Conservation (phyloP, 2,113 vertebrate genomes). For the Rhynchomys soricoides region DNA sequence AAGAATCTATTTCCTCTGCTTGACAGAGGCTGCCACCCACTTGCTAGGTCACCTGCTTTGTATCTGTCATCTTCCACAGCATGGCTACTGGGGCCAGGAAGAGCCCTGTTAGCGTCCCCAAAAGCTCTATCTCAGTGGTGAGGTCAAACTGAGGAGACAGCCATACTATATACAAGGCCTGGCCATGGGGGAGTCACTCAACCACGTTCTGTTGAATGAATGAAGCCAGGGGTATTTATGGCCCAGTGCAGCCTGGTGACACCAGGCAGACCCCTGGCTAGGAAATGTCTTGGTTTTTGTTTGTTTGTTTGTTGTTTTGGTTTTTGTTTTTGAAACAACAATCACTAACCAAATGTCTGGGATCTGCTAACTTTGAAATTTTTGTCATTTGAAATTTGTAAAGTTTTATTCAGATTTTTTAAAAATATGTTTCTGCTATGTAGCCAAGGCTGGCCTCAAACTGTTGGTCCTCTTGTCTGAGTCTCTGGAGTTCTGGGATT, state of each 20-base stretch:
- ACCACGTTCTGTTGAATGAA: neutral
- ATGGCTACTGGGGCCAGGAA: neutral
- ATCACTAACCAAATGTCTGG: no score
- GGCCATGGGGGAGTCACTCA: neutral
- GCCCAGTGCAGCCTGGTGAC: constrained; percentile 20
- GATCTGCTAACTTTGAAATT: neutral
- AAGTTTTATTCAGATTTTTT: neutral
- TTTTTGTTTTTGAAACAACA: neutral
- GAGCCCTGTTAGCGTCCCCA: neutral
- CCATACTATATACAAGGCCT: rapidly evolving
- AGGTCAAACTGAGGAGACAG: neutral
- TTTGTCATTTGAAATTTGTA: neutral
- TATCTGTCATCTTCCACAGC: neutral
- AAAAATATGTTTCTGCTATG: neutral
- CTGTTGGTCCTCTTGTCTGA: neutral
- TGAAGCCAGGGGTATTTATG: neutral
- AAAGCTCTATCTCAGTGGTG: neutral
- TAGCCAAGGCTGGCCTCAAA: neutral
- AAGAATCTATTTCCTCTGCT: neutral
- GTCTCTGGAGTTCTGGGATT: neutral
- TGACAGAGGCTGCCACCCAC: no score
- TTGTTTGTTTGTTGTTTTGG: no score
- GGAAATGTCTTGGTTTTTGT: neutral
- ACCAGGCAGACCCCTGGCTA: neutral
- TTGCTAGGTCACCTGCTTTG: neutral